Evolutionary conservation across 2,888 invertebrate species (phyloP), one percentile per base, ranked within the genome.

Genomic region (Parnassius smintheus): DNA sequence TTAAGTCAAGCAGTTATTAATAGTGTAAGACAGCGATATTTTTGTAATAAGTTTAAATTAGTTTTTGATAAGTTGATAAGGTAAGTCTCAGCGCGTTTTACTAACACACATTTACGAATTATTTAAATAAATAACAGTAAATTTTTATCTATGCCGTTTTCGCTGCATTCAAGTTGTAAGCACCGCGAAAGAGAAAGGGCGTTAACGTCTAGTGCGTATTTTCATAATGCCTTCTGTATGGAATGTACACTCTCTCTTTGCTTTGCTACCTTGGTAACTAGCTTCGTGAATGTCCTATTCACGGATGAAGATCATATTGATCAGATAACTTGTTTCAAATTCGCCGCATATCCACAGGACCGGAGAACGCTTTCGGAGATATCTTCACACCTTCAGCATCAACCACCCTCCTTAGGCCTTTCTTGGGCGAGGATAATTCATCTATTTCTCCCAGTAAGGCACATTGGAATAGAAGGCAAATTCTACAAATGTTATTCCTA

Each of bases 211-310:
- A 54, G 41, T 54, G 54, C 42, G 13, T 53, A 52, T 53, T 45
- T 59, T n/a, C 51, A 44, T 52, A 50, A 45, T 13, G 46, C 8
- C 2, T 35, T 35, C 35, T 11, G 35, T 10, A 18, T 13, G 4
- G 10, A 25, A 9, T 13, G 41, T 18, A 35, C 41, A 49, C 11
- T 13, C n/a, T 10, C 46, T 41, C 48, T 54, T 59, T 59, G 48
- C 54, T 54, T 53, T 48, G 53, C 54, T 59, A 54, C 59, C 35
- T 46, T 54, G 59, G 54, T 59, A 59, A 59, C 53, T 48, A 46
- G 59, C 18, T 22, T 54, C 53, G 48, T 41, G 48, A 53, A n/a
- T 59, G 46, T 59, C 59, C 59, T 53, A 59, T 11, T 48, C 46
- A 48, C 35, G 46, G 46, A 2, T 25, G 35, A 35, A 35, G 35